Percentiles rank a stretch among this genome's conserved stretches.
Evolutionary conservation across 2,888 invertebrate species (phyloP).

Genomic region (Cryptocheilus praepositus): DNA sequence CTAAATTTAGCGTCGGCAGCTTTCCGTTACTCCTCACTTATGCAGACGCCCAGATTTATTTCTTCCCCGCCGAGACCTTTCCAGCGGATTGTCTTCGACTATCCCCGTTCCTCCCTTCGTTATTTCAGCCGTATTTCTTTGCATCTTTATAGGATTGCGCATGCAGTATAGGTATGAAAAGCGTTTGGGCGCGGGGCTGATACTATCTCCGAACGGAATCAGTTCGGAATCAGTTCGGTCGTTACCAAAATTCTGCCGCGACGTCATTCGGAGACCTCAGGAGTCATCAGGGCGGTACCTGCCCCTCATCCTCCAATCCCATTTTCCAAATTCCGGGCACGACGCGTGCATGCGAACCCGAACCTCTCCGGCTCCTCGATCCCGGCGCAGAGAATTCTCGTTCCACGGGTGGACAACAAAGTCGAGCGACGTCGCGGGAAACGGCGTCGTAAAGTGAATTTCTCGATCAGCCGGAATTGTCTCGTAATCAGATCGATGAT

Average conservation of each 20-base stretch:
- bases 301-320: conserved; percentile 40
- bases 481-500: conserved; percentile 37
- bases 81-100: too few relatives aligned
- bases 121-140: too few relatives aligned
- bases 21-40: too few relatives aligned
- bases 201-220: too few relatives aligned
- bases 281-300: neutral
- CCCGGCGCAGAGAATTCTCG: conserved; percentile 6
- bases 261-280: conserved; percentile 9
- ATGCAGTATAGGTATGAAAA: too few relatives aligned
- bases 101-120: too few relatives aligned
- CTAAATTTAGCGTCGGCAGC: too few relatives aligned
- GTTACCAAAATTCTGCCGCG: conserved; percentile 21
- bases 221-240: conserved; percentile 1
- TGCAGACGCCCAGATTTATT: too few relatives aligned
- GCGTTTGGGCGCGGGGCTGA: too few relatives aligned
- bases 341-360: too few relatives aligned
- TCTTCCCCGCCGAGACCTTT: too few relatives aligned
- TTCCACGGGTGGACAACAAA: neutral
- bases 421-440: conserved; percentile 4
- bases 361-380: neutral
- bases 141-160: too few relatives aligned
- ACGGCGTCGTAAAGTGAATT: conserved; percentile 18
- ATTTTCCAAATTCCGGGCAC: conserved; percentile 41
- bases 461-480: conserved; percentile 25